phyloP scores from a whole-genome alignment of 2,113 vertebrate genomes.

The Thalassarche chlororhynchos region DNA sequence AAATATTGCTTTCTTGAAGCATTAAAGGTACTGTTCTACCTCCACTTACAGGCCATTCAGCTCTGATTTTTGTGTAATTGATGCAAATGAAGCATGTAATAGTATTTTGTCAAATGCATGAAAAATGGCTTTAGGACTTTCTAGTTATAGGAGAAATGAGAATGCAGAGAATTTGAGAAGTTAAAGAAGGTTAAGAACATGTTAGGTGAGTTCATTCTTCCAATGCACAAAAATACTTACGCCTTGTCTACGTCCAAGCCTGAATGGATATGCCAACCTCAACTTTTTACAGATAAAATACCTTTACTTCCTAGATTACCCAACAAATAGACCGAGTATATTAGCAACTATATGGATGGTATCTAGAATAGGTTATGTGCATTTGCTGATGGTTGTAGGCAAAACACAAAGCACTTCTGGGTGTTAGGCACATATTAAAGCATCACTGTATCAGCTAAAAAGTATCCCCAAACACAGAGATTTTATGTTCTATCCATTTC shows the following conservation, averaged over 20 bases:
- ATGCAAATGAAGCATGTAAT: constrained; percentile 2
- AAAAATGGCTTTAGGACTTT: background rate
- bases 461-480: background rate
- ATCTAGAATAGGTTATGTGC: background rate
- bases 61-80: background rate
- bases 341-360: background rate
- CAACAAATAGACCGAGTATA: background rate
- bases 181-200: background rate
- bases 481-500: background rate
- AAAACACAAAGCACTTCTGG: background rate
- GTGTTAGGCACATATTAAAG: background rate
- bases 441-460: background rate
- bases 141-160: background rate
- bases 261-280: background rate
- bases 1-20: background rate
- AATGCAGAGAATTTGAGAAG: background rate
- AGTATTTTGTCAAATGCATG: background rate
- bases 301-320: background rate
- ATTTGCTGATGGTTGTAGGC: background rate
- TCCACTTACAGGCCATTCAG: background rate
- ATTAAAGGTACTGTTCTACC: background rate
- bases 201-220: background rate
- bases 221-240: background rate
- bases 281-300: background rate
- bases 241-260: background rate